Evolutionary conservation across 2,113 vertebrate genomes (phyloP).

Genomic region (Crotophaga sulcirostris): DNA sequence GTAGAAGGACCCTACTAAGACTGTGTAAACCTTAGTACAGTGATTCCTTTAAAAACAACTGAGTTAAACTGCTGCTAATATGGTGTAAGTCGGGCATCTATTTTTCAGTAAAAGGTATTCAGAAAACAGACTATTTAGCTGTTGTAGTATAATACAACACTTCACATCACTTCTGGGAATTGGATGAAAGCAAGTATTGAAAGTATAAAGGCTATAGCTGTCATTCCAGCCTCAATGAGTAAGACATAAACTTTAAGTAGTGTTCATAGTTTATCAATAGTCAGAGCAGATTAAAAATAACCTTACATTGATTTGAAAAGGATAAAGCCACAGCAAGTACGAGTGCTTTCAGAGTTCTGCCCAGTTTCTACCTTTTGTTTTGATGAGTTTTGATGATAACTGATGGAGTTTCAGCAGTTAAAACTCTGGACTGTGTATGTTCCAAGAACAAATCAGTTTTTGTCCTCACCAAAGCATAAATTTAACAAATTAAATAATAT

Average conservation of each 20-base stretch:
- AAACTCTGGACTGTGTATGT: background rate
- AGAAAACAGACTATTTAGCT: background rate
- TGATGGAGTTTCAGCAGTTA: background rate
- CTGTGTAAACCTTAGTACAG: background rate
- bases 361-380: rapidly evolving
- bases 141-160: background rate
- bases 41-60: background rate
- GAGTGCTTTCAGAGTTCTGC: background rate
- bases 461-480: background rate
- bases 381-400: background rate
- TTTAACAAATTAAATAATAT: background rate
- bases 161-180: background rate
- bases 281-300: background rate
- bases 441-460: background rate
- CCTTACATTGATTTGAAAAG: background rate
- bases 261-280: slow-evolving; percentile 1
- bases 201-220: background rate
- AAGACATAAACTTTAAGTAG: background rate
- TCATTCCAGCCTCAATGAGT: background rate
- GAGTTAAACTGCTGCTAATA: background rate
- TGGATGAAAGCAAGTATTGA: background rate
- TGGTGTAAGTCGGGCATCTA: background rate
- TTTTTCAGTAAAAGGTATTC: background rate
- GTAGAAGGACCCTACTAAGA: background rate
- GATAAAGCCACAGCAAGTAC: background rate